Evolutionary conservation across 64 coral and sea anemone genomes (phyloP).

Genomic region (Porites lutea): DNA sequence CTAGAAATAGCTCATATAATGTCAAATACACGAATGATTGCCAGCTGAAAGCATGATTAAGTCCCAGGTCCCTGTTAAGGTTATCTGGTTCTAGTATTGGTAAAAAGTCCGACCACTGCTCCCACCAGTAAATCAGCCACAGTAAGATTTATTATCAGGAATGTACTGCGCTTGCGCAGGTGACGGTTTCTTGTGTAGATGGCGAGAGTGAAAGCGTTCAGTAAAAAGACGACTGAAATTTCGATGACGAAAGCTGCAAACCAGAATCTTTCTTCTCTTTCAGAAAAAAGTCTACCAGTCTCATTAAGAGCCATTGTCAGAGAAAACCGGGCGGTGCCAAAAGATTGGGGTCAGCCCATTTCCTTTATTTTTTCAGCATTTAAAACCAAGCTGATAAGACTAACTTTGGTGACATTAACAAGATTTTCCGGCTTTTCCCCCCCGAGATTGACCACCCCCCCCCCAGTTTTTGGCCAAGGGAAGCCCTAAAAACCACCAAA

Average conservation of each 20-base stretch:
- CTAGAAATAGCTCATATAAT: neutral
- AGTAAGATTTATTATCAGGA: slow-evolving; percentile 25
- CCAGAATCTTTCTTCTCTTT: neutral
- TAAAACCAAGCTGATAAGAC: too few relatives aligned
- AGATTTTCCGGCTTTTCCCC: neutral
- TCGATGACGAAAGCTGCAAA: neutral
- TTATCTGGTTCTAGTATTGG: neutral
- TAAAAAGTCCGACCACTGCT: neutral
- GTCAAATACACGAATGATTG: neutral
- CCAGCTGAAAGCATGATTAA: neutral
- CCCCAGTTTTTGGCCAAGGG: neutral
- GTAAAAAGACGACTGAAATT: neutral
- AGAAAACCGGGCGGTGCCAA: too few relatives aligned
- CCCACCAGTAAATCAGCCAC: neutral
- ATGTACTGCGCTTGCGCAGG: slow-evolving; percentile 3
- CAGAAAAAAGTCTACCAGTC: too few relatives aligned
- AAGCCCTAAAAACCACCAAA: neutral
- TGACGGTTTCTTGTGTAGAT: neutral
- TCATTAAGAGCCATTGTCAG: neutral
- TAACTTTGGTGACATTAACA: neutral
- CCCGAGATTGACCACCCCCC: neutral
- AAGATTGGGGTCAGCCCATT: too few relatives aligned
- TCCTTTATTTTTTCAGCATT: too few relatives aligned
- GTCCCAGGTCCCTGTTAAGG: neutral
- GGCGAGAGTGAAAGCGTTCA: neutral